Base-by-base conservation (phyloP, 2,797 vertebrate species). In the Vireo griseus region DNA sequence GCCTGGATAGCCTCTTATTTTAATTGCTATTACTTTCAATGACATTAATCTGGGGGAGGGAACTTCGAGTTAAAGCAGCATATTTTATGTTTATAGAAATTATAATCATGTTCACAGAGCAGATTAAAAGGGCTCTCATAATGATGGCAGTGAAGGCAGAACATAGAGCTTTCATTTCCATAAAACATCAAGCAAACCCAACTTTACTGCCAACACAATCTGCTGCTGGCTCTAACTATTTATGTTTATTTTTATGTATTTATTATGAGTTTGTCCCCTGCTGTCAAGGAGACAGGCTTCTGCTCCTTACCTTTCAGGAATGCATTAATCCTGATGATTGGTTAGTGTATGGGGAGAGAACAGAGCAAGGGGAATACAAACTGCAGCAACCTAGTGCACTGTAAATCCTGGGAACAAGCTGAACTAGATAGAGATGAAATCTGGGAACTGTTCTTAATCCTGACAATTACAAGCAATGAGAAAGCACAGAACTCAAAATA, bases 91-190 rank as follows among this genome's bases (percentile, higher is more conserved):
- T 96, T 96, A 90, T 76, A 95, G 94, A 97, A 96, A 94, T 77
- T 13, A 88, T 92, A 73, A 66, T 86, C 61, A 45, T 81, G 74
- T 78, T 90, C 86, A 96, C 93, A 91, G 92, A 91, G 85, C 79
- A 95, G 90, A 95, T 97, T 96, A 96, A 95, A 73, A 91, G 77
- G 72, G 68, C 57, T 96, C 82, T 95, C 84, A 37, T 93, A 96
- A 93, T 75, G 85, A 94, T 84, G 61, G 65, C 90, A 95, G 39
- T 65, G 86, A 96, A 96, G 91, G 75, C 89, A 96, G 78, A 94
- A 97, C 85, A 93, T n/a, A 94, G 89, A 97, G 95, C 86, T 93
- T 96, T 91, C 59, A 92, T 95, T 97, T 97, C 95, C 92, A 96
- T 93, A 95, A 97, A 96, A 72, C 81, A 94, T 88, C 86, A 77